Percentiles rank a stretch among this genome's conserved stretches.
Conservation (phyloP, 2,113 vertebrate species). For the Ploceus nigricollis region DNA sequence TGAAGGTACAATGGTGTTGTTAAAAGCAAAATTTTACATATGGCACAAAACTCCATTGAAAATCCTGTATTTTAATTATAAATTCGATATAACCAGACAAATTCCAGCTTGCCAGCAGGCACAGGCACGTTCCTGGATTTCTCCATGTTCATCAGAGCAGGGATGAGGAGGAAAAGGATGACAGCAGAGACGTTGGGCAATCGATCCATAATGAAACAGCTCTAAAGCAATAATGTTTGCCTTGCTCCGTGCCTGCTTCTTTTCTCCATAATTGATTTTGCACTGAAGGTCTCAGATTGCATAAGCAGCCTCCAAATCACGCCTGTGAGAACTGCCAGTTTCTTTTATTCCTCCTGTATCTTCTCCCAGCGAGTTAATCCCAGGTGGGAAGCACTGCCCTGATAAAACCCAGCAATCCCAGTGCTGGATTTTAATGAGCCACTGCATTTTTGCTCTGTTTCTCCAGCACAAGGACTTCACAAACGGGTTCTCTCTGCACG, state of each 20-base stretch:
- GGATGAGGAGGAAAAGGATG: background rate
- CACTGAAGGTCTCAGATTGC: background rate
- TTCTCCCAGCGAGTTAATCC: background rate
- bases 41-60: background rate
- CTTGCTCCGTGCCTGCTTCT: background rate
- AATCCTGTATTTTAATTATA: background rate
- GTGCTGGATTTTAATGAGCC: background rate
- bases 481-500: accelerated
- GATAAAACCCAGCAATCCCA: background rate
- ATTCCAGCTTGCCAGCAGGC: background rate
- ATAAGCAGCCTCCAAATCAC: background rate
- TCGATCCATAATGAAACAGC: background rate
- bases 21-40: background rate
- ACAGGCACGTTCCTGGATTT: background rate
- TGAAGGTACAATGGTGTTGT: accelerated
- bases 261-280: background rate
- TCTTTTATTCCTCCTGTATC: background rate
- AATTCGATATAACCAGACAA: background rate
- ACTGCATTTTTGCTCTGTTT: background rate
- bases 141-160: background rate
- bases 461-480: background rate
- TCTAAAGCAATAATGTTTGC: background rate
- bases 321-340: background rate
- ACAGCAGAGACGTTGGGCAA: background rate
- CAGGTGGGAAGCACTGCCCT: background rate